These are phyloP conservation scores for Furcifer pardalis DNA, from an alignment of 2,797 vertebrate genomes.

Conservation along the genomic window DNA sequence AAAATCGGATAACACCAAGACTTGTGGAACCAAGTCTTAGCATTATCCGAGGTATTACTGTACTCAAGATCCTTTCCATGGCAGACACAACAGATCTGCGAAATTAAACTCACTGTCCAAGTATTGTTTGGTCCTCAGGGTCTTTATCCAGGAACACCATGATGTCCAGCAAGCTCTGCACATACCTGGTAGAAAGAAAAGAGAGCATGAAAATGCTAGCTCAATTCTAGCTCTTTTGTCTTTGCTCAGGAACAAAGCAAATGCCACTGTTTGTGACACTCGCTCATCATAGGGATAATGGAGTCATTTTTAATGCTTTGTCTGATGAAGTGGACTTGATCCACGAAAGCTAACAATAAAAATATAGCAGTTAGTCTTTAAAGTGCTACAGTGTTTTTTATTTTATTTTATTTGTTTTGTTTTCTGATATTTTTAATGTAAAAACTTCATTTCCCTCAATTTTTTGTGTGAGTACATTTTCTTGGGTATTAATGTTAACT, in stretches of 20 bases:
- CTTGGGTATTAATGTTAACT: not conserved
- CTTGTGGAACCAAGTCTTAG: no score
- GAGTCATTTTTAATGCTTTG: not conserved
- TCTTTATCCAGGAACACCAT: constrained; percentile 90
- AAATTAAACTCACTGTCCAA: constrained; percentile 84
- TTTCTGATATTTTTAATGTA: not conserved
- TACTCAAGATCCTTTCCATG: not conserved
- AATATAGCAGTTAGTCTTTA: no score
- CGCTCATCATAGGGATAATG: not conserved
- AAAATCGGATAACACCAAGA: no score
- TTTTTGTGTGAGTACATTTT: not conserved
- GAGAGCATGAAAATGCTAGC: not conserved
- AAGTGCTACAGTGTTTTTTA: no score
- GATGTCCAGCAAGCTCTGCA: constrained; percentile 94
- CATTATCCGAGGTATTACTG: no score
- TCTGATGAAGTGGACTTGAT: no score
- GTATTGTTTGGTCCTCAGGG: constrained; percentile 84
- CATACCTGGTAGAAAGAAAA: constrained; percentile 80
- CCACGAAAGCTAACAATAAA: no score
- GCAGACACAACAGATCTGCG: not conserved
- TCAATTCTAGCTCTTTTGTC: not conserved
- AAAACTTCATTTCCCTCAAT: not conserved
- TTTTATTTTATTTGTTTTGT: no score
- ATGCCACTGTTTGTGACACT: not conserved
- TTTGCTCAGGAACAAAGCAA: not conserved